Percentiles rank a stretch among this genome's conserved stretches.
Evolutionary conservation across 30 jellyfish, hydroid and myxozoan genomes (phyloP).

Genomic region (Turritopsis rubra): DNA sequence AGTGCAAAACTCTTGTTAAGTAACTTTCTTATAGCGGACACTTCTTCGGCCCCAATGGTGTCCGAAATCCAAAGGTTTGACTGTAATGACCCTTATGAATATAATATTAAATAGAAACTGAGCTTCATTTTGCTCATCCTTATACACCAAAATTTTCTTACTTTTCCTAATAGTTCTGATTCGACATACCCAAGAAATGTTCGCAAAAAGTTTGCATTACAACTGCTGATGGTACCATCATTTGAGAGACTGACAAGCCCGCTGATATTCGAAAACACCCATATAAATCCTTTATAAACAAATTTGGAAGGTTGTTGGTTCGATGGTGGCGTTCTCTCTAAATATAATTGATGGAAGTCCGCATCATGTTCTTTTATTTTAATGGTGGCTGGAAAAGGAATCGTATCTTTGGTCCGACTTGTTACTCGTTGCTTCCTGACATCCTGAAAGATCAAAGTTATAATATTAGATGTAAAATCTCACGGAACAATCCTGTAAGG

Average conservation of each 20-base stretch:
- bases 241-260: slow-evolving; percentile 64
- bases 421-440: slow-evolving; percentile 72
- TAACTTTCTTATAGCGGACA: no score
- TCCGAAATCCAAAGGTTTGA: no score
- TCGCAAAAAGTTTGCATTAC: slow-evolving; percentile 66
- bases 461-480: background rate
- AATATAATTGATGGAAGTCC: slow-evolving; percentile 64
- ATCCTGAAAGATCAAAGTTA: slow-evolving; percentile 20
- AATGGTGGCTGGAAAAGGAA: slow-evolving; percentile 79
- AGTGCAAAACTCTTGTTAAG: no score
- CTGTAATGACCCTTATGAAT: no score
- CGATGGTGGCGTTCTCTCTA: slow-evolving; percentile 45
- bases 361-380: slow-evolving; percentile 64
- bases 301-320: slow-evolving; percentile 51
- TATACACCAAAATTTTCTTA: no score
- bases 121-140: no score
- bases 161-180: slow-evolving; percentile 65
- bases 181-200: slow-evolving; percentile 65
- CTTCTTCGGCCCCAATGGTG: no score
- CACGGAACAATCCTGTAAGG: no score
- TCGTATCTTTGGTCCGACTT: slow-evolving; percentile 66
- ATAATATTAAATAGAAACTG: no score
- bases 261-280: slow-evolving; percentile 92
- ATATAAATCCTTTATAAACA: slow-evolving; percentile 64
- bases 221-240: slow-evolving; percentile 65